Evolutionary conservation across 2,888 invertebrate species (phyloP).

Genomic region (Globia sparganii): DNA sequence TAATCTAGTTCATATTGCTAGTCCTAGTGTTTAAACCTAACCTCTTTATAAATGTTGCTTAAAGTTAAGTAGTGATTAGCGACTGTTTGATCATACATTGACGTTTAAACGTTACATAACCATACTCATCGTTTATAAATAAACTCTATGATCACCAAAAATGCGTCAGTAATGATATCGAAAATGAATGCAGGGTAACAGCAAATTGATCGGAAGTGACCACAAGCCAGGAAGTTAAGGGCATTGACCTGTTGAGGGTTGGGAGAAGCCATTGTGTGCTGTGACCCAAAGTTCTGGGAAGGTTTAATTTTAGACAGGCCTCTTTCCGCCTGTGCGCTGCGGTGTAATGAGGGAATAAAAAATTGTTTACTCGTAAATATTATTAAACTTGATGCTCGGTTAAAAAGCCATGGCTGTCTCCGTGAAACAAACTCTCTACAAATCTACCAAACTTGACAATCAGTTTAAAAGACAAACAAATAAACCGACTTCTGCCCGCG

Average conservation of each 20-base stretch:
- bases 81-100: too few species aligned
- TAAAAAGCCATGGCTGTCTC: not conserved
- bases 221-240: conserved; percentile 25
- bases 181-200: not conserved
- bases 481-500: not conserved
- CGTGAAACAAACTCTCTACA: not conserved
- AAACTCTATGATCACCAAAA: not conserved
- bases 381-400: not conserved
- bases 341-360: not conserved
- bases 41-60: not conserved
- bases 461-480: not conserved
- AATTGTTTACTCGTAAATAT: not conserved
- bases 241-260: conserved; percentile 13
- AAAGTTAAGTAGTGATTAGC: not conserved
- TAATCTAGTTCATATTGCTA: not conserved
- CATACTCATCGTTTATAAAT: not conserved
- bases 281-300: conserved; percentile 17
- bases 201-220: conserved; percentile 18
- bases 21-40: not conserved
- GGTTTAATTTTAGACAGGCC: conserved; percentile 20
- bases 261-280: conserved; percentile 20
- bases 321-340: conserved; percentile 3
- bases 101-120: too few species aligned
- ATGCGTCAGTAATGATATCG: conserved; percentile 1
- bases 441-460: not conserved